Conservation (phyloP, 2,888 invertebrate genomes). For the Ramazzottius varieornatus region DNA sequence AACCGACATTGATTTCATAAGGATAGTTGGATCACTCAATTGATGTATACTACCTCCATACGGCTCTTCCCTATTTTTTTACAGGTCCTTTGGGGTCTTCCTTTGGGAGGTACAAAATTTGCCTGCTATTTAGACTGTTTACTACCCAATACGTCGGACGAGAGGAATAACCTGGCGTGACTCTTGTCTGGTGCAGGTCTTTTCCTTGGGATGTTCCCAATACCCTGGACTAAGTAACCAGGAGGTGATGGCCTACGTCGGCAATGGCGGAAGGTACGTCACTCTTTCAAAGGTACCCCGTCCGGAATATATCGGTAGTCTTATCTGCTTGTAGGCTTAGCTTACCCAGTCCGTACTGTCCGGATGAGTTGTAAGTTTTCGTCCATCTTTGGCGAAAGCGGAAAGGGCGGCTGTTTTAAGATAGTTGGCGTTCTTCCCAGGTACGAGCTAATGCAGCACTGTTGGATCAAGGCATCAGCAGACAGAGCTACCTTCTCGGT, state of each 20-base stretch:
- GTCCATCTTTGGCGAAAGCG: too few species aligned
- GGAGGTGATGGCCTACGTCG: not conserved
- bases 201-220: not conserved
- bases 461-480: not conserved
- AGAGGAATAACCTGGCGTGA: too few species aligned
- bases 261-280: not conserved
- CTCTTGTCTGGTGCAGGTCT: not conserved
- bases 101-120: not conserved
- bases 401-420: not conserved
- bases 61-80: not conserved
- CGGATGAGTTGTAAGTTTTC: not conserved
- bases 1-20: not conserved
- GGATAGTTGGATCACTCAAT: too few species aligned
- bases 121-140: too few species aligned
- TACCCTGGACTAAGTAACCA: not conserved
- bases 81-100: not conserved
- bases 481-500: not conserved
- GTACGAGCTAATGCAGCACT: not conserved
- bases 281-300: not conserved
- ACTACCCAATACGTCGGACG: too few species aligned
- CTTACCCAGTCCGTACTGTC: not conserved
- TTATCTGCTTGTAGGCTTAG: not conserved
- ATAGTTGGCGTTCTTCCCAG: not conserved
- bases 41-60: not conserved
- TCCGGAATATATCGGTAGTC: too few species aligned